These are phyloP conservation scores for Anabacerthia variegaticeps DNA, from an alignment of 2,797 vertebrate species.

Conservation along the genomic window DNA sequence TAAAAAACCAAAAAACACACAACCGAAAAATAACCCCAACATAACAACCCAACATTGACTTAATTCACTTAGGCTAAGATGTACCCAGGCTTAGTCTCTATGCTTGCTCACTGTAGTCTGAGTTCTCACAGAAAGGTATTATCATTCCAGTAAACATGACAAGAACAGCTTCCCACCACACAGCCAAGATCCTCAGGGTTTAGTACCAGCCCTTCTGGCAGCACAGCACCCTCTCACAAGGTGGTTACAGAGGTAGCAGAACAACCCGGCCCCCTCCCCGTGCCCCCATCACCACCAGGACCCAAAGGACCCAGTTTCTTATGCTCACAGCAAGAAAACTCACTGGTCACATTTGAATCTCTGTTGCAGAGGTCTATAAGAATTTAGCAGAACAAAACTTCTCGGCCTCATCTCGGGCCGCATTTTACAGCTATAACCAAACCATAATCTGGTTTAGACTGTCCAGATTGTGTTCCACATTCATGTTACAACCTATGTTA, in stretches of 20 bases:
- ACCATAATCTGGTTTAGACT: neutral
- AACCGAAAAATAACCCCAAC: too few species aligned
- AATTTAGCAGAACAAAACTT: neutral
- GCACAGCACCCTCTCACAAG: conserved; percentile 3
- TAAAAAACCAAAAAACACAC: too few species aligned
- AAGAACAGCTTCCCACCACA: fast-evolving
- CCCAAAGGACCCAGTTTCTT: neutral
- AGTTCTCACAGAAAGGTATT: neutral
- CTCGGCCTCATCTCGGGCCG: neutral
- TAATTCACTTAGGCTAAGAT: neutral
- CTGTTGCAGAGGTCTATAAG: neutral
- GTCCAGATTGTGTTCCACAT: neutral
- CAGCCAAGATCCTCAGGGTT: neutral
- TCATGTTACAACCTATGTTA: neutral
- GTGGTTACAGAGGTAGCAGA: neutral
- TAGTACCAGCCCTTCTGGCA: neutral
- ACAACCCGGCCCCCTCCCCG: fast-evolving
- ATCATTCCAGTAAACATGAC: neutral
- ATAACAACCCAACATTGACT: neutral
- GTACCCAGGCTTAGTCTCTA: neutral
- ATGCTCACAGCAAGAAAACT: neutral
- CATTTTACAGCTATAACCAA: neutral
- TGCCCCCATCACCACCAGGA: neutral
- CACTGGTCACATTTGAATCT: neutral
- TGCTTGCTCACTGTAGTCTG: neutral